Evolutionary conservation across 1,140 invertebrate genomes (phyloP), one percentile per base, ranked within the genome.

Genomic region (Parasteatoda tepidariorum): DNA sequence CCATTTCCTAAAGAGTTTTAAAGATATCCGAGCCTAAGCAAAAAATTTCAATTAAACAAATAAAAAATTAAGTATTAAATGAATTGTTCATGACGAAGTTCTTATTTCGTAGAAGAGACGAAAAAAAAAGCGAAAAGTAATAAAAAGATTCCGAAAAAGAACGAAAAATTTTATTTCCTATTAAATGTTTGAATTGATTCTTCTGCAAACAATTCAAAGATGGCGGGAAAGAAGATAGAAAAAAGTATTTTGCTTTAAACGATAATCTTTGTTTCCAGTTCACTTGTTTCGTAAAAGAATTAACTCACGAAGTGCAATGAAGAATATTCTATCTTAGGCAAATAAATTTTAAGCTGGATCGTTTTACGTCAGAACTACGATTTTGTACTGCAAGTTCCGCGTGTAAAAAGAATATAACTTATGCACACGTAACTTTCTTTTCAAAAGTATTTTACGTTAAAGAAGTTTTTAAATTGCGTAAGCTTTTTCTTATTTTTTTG

Each of bases 261-360:
- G 66, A 68, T 41, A 68, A 68, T 68, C 66, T 68, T 68, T 18
- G 24, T 68, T 68, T 68, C 66, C 66, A 68, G 66, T 30, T 68
- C 66, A 38, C 22, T 48, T 11, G 33, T 11, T 24, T 31, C 33
- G 2, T 18, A 68, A 68, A n/a, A 68, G 66, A 68, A 68, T 68
- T 38, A 68, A 68, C 18, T 68, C 24, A 13, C 4, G 26, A n/a
- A 28, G 28, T 9, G 18, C 57, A 59, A n/a, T 26, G 57, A 59
- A 26, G 57, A 15, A 26, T n/a, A 59, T 59, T 15, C 24, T n/a
- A 59, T 59, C 57, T 22, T 59, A 26, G 24, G 57, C 57, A 59
- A 59, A 59, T 59, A 59, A 59, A 18, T 48, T 48, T 48, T 48
- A 48, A 48, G 38, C 38, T 48, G 38, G 18, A 48, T 13, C 38